phyloP scores from a whole-genome alignment of 2,113 vertebrate species.

The Indicator maculatus region DNA sequence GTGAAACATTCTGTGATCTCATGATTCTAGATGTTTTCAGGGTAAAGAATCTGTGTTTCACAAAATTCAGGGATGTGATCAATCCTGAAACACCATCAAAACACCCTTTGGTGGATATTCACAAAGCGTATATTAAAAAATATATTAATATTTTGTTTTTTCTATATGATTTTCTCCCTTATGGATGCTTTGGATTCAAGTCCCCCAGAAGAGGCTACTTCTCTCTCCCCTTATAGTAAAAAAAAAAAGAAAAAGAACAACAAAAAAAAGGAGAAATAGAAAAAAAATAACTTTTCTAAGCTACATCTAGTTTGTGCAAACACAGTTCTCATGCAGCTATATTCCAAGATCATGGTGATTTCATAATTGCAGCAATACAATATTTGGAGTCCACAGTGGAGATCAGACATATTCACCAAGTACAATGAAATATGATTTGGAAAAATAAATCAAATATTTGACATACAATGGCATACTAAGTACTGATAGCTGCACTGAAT shows the following conservation, averaged over 20 bases:
- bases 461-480: not conserved
- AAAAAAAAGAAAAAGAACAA: not conserved
- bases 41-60: not conserved
- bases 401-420: not conserved
- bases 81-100: not conserved
- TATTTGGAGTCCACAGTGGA: not conserved
- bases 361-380: not conserved
- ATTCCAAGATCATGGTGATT: not conserved
- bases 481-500: not conserved
- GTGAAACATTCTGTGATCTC: not conserved
- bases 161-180: not conserved
- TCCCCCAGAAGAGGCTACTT: not conserved
- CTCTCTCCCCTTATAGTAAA: not conserved
- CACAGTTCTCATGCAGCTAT: not conserved
- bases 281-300: not conserved
- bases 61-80: not conserved
- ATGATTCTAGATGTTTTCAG: not conserved
- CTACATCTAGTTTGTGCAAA: not conserved
- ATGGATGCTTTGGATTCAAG: not conserved
- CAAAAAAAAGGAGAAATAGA: not conserved
- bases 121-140: not conserved
- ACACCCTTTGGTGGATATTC: rapidly evolving
- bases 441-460: not conserved
- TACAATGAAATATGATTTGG: not conserved
- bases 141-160: not conserved